Evolutionary conservation across 2,113 vertebrate species (phyloP), one percentile per base, ranked within the genome.

Genomic region (Cyrtonyx montezumae): DNA sequence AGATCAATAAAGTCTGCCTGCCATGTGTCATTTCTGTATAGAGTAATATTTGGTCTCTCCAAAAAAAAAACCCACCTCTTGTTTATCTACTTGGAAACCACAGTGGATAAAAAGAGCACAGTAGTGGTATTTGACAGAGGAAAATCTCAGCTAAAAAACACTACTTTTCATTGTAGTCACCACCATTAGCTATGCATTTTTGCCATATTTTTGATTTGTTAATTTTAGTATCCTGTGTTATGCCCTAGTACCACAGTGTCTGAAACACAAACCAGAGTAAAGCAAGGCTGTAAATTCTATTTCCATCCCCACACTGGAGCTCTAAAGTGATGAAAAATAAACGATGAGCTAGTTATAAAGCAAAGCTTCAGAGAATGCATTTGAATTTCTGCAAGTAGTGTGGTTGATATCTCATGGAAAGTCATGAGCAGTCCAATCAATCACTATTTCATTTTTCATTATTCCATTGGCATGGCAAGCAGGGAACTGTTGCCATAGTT

Each of bases 361-460:
- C 62, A 65, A 17, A 80, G 67, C 56, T 49, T 25, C 59, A 34
- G 70, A 79, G 85, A 84, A 74, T 80, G 61, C 2, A 2, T 70
- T 94, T 43, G 48, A 6, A 10, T n/a, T 70, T 32, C 69, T 91
- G 30, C 51, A 76, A 90, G 56, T 55, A 85, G 85, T 63, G 37
- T 26, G 2, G 2, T 87, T 71, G 14, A 25, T 67, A 37, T 86
- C n/a, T 87, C 49, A 36, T 53, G 58, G 69, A 55, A 74, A 67
- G 45, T 55, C 59, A 6, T 8, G 37, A 63, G 78, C 81, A 65
- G 23, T 69, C 87, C 43, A 53, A 36, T 85, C 65, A 77, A 53
- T 93, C 80, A 70, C 0, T 62, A 67, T 59, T 96, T 90, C 85
- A 37, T 95, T 93, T 95, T 74, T 82, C 49, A 51, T 94, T 93